phyloP scores from a whole-genome alignment of 2,797 vertebrate species.

The Morelia viridis region DNA sequence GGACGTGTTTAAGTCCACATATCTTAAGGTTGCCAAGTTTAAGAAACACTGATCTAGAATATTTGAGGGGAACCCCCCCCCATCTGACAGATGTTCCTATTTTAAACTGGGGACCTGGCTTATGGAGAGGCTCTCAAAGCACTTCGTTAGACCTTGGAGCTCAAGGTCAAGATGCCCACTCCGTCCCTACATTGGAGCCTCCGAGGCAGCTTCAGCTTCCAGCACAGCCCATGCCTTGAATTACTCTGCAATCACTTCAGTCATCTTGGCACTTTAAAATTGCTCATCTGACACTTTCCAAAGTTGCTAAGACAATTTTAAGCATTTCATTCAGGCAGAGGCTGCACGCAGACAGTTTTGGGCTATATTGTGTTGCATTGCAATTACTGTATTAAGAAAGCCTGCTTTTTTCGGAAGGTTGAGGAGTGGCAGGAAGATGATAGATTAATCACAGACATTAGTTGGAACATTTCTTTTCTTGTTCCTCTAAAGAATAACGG shows the following conservation, averaged over 20 bases:
- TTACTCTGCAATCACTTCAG: slow-evolving; percentile 19
- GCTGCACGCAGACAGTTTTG: not conserved
- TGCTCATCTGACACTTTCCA: slow-evolving; percentile 7
- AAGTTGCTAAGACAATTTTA: slow-evolving; percentile 45
- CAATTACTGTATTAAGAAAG: not conserved
- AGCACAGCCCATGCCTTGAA: slow-evolving; percentile 48
- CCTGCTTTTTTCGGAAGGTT: not conserved
- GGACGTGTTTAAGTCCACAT: too few species aligned
- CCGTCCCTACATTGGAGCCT: not conserved
- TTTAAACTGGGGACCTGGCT: slow-evolving; percentile 43
- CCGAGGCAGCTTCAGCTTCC: not conserved
- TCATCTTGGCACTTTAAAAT: slow-evolving; percentile 36
- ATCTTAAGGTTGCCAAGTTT: too few species aligned
- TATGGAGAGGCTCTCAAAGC: slow-evolving; percentile 29
- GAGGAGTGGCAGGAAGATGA: not conserved
- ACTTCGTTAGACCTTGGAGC: slow-evolving; percentile 30
- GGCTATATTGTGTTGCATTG: too few species aligned
- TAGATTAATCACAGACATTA: not conserved
- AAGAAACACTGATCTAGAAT: not conserved
- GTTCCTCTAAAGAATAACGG: not conserved
- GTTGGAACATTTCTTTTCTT: not conserved
- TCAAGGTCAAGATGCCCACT: not conserved
- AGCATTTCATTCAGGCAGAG: not conserved
- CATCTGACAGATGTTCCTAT: not conserved
- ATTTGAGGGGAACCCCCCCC: too few species aligned